Conservation (phyloP, 2,888 invertebrate genomes). For the Pecten maximus region DNA sequence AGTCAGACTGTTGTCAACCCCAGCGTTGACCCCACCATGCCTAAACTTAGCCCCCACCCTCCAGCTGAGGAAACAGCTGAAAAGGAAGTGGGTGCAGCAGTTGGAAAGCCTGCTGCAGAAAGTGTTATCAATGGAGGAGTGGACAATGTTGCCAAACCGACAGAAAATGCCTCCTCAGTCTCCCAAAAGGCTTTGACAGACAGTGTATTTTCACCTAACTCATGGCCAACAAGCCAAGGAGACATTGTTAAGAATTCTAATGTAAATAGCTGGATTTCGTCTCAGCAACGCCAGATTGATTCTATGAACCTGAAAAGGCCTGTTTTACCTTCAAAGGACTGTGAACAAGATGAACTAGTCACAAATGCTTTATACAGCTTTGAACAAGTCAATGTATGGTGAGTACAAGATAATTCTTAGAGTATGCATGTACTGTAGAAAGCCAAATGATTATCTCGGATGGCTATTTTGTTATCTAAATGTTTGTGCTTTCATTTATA, state of each 20-base stretch:
- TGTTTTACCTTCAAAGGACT: slow-evolving; percentile 89
- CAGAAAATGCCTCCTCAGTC: slow-evolving; percentile 55
- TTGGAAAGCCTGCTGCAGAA: slow-evolving; percentile 49
- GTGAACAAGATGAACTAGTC: slow-evolving; percentile 90
- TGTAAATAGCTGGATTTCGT: slow-evolving; percentile 75
- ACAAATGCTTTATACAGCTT: slow-evolving; percentile 90
- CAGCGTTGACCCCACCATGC: slow-evolving; percentile 86
- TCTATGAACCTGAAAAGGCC: slow-evolving; percentile 88
- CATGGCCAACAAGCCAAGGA: slow-evolving; percentile 59
- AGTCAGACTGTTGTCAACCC: slow-evolving; percentile 86
- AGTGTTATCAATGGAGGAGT: slow-evolving; percentile 56
- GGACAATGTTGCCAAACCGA: slow-evolving; percentile 56
- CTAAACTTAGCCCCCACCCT: slow-evolving; percentile 88
- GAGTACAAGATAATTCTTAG: slow-evolving; percentile 78
- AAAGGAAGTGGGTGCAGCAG: slow-evolving; percentile 54
- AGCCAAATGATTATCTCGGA: too few species aligned
- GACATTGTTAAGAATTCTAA: slow-evolving; percentile 69
- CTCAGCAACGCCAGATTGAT: slow-evolving; percentile 72
- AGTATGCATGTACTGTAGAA: too few species aligned
- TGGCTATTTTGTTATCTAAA: too few species aligned
- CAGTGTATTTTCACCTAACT: slow-evolving; percentile 53
- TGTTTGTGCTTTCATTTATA: too few species aligned
- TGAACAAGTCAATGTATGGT: slow-evolving; percentile 92
- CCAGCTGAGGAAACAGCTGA: slow-evolving; percentile 81
- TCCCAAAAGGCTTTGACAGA: slow-evolving; percentile 39